These are phyloP conservation scores for Lathronympha strigana DNA, from an alignment of 2,888 invertebrate species.

Conservation along the genomic window DNA sequence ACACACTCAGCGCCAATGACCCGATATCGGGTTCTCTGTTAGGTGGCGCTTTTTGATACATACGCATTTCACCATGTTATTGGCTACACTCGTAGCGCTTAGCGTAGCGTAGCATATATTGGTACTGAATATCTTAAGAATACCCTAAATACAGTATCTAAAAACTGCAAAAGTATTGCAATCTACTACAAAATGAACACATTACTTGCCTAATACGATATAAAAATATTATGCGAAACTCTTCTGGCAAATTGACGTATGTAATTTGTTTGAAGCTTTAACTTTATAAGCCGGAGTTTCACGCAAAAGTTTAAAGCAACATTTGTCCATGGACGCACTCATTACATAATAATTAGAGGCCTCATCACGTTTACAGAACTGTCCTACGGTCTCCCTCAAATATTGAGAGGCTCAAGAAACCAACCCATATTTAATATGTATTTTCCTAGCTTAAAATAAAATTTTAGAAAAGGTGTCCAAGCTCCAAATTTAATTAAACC, in stretches of 20 bases:
- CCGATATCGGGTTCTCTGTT: no score
- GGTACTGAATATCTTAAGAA: no score
- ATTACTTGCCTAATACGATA: no score
- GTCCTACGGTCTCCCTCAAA: constrained; percentile 14
- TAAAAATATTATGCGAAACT: not conserved
- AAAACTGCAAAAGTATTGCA: no score
- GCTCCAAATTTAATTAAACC: constrained; percentile 37
- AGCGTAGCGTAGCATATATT: no score
- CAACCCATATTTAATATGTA: constrained; percentile 12
- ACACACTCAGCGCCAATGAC: no score
- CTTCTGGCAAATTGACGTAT: not conserved
- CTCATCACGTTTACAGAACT: constrained; percentile 29
- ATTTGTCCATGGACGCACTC: constrained; percentile 29
- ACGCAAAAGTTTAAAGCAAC: constrained; percentile 32
- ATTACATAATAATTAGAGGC: constrained; percentile 37
- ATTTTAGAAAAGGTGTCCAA: constrained; percentile 27
- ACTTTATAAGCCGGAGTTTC: constrained; percentile 13
- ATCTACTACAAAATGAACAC: no score
- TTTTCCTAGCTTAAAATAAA: constrained; percentile 19
- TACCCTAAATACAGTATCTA: no score
- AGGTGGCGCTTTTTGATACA: no score
- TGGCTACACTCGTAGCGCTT: no score
- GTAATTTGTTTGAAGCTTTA: constrained; percentile 23
- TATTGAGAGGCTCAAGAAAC: constrained; percentile 13
- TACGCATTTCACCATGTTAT: no score